phyloP scores from a whole-genome alignment of 2,113 vertebrate species.

The Peromyscus maniculatus region DNA sequence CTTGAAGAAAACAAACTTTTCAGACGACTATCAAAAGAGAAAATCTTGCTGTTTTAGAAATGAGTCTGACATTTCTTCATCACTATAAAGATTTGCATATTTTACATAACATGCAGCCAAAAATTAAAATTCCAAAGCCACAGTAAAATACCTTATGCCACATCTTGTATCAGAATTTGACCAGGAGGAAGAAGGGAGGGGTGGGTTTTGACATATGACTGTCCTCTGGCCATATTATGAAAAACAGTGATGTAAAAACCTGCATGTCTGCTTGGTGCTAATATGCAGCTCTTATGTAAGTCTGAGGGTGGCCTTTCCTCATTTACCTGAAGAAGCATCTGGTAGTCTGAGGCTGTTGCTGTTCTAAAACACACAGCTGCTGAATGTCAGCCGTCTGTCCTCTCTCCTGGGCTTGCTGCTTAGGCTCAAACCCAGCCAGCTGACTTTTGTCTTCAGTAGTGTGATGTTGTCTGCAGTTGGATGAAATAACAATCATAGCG shows the following conservation, averaged over 20 bases:
- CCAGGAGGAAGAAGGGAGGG: background rate
- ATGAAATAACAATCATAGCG: background rate
- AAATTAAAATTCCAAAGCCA: constrained; percentile 10
- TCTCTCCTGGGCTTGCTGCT: background rate
- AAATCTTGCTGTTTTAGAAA: constrained; percentile 17
- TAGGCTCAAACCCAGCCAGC: background rate
- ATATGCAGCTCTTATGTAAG: background rate
- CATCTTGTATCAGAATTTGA: constrained; percentile 17
- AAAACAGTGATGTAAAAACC: background rate
- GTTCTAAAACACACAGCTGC: background rate
- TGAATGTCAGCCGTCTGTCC: background rate
- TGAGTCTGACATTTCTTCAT: background rate
- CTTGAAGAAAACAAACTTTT: constrained; percentile 43
- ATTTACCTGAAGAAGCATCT: constrained; percentile 17
- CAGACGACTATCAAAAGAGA: background rate
- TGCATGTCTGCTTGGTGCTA: background rate
- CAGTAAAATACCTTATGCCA: background rate
- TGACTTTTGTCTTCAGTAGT: background rate
- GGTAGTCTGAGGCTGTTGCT: background rate
- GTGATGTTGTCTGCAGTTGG: background rate
- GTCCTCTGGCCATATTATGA: background rate
- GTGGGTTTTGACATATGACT: background rate
- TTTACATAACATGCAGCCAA: background rate
- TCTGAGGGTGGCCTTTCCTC: background rate
- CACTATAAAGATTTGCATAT: background rate